Evolutionary conservation across 2,113 vertebrate species (phyloP), one percentile per base, ranked within the genome.

Genomic region (Copsychus sechellarum): DNA sequence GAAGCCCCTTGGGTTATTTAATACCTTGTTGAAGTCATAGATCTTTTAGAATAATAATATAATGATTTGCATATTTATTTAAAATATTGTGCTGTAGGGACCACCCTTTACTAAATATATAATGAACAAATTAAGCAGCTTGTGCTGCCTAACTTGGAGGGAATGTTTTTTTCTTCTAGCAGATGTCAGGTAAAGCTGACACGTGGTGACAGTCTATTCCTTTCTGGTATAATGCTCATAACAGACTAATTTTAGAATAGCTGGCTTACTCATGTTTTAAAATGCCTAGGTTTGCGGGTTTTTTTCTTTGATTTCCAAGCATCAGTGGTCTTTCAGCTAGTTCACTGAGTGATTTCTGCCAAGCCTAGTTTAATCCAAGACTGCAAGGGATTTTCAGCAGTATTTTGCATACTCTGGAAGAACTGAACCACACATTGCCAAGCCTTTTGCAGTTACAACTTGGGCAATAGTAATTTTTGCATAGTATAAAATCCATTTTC

Each of bases 61-160:
- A 95, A 79, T 96, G 73, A 97, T 98, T 98, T 98, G 89, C 97
- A 97, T 98, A 97, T 88, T 97, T 97, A 97, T 98, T 98, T 97
- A 95, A 98, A 98, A 93, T 82, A 34, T 33, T 79, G 19, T 92
- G 81, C 94, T 95, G 40, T 78, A 87, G 86, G 97, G 95, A 98
- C 79, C 42, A 72, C 36, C 31, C 94, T 97, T 96, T 95, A 82
- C 54, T 90, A 97, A 95, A 81, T 51, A 88, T 23, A 54, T 93
- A 94, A 95, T 93, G 94, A 97, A 96, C 85, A 97, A 97, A 95
- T 95, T 54, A 69, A 24, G 40, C 3, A 2, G 74, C 92, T 95
- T 83, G 48, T 90, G 77, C 72, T 86, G 42, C 78, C 90, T 96
- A 54, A 77, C 90, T 93, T 61, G 81, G 77, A 96, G 51, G 31